phyloP scores from a whole-genome alignment of 2,113 vertebrate genomes.

The Caretta caretta region DNA sequence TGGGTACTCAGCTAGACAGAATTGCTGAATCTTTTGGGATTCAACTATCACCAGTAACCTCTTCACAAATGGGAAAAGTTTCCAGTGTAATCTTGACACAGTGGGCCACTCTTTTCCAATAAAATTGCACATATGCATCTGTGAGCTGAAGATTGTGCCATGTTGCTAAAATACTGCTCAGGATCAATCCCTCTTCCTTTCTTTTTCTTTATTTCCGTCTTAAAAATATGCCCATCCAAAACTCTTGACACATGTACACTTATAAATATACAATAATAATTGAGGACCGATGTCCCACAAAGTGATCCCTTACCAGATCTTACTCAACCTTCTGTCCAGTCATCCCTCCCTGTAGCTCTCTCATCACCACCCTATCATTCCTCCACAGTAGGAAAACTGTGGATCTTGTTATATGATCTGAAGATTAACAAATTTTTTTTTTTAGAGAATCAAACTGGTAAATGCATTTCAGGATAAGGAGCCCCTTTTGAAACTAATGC shows the following conservation, averaged over 20 bases:
- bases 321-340: not conserved
- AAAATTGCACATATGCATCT: not conserved
- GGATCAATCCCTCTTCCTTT: constrained; percentile 3
- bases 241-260: not conserved
- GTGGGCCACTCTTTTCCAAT: not conserved
- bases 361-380: not conserved
- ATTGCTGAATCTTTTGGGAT: not conserved
- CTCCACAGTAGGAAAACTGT: constrained; percentile 4
- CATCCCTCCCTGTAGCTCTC: not conserved
- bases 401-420: constrained; percentile 22
- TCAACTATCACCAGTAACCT: not conserved
- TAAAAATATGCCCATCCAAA: not conserved
- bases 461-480: not conserved
- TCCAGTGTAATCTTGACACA: constrained; percentile 26
- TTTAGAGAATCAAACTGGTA: not conserved
- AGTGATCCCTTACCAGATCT: not conserved
- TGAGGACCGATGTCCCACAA: not conserved
- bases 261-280: constrained; percentile 1
- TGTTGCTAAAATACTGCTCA: not conserved
- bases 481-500: not conserved
- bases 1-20: not conserved
- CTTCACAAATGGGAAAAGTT: constrained; percentile 45
- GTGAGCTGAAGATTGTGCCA: constrained; percentile 4
- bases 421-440: constrained; percentile 43
- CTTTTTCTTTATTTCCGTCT: constrained; percentile 10